Percentiles rank a stretch among this genome's conserved stretches.
Evolutionary conservation across 2,113 vertebrate genomes (phyloP).

Genomic region (Cisticola juncidis): DNA sequence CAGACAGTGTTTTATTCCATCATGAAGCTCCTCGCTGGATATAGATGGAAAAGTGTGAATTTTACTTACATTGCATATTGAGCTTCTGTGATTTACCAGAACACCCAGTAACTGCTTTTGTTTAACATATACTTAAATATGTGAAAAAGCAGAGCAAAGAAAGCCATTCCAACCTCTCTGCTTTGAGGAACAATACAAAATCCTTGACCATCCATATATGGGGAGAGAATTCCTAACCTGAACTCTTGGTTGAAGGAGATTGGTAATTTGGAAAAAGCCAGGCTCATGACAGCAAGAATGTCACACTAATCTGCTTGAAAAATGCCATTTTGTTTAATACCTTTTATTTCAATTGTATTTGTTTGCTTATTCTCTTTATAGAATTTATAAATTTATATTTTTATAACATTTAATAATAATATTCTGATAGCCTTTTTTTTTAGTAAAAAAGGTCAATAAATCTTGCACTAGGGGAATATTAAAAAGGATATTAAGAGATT

Average conservation of each 20-base stretch:
- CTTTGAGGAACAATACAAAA: not conserved
- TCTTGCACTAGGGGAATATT: not conserved
- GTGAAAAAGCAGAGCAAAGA: not conserved
- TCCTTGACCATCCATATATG: not conserved
- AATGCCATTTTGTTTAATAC: not conserved
- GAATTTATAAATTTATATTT: not conserved
- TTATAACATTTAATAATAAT: not conserved
- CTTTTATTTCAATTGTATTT: not conserved
- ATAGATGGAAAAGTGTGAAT: not conserved
- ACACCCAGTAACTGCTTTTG: not conserved
- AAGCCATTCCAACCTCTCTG: not conserved
- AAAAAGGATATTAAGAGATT: slow-evolving; percentile 27
- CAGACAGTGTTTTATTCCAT: not conserved
- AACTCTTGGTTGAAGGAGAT: not conserved
- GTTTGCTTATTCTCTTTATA: not conserved
- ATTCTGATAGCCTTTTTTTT: slow-evolving; percentile 7
- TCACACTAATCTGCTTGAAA: not conserved
- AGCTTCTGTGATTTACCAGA: not conserved
- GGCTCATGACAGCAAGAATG: not conserved
- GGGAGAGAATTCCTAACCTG: not conserved
- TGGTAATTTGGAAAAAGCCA: not conserved
- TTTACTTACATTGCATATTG: not conserved
- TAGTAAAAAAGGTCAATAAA: not conserved
- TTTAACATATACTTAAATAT: not conserved
- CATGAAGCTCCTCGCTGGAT: not conserved